Evolutionary conservation across 2,113 vertebrate species (phyloP).

Genomic region (Phainopepla nitens): DNA sequence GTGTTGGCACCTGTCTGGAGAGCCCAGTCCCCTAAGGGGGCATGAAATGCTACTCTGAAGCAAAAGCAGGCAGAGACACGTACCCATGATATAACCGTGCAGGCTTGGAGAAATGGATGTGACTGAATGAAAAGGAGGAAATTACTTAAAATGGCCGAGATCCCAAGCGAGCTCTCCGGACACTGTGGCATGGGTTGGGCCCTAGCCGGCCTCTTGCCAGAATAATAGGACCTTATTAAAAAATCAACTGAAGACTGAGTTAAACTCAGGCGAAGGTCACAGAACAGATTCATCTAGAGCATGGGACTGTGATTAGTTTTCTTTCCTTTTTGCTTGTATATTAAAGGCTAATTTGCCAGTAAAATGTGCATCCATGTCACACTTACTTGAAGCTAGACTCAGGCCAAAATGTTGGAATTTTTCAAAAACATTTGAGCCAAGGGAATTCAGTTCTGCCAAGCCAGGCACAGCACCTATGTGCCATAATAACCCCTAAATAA

Average conservation of each 20-base stretch:
- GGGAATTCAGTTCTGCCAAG: rapidly evolving
- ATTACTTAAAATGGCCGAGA: slow-evolving; percentile 37
- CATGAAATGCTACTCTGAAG: not conserved
- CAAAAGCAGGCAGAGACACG: not conserved
- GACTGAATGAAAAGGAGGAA: slow-evolving; percentile 39
- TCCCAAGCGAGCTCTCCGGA: not conserved
- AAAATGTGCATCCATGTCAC: rapidly evolving
- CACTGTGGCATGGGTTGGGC: rapidly evolving
- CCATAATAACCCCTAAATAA: not conserved
- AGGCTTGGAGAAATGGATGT: not conserved
- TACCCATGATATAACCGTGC: not conserved
- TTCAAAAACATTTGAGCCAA: not conserved
- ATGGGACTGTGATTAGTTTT: not conserved
- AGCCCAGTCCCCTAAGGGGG: not conserved
- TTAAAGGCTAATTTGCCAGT: not conserved
- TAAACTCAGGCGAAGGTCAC: not conserved
- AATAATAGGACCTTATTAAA: not conserved
- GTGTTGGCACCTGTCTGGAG: not conserved
- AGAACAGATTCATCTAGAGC: not conserved
- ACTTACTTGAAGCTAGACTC: not conserved
- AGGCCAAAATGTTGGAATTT: not conserved
- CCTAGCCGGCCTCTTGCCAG: not conserved
- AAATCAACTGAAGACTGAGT: not conserved
- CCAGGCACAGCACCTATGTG: rapidly evolving
- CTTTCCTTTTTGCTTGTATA: not conserved